Evolutionary conservation across 2,113 vertebrate genomes (phyloP).

Genomic region (Micronycteris hirsuta): DNA sequence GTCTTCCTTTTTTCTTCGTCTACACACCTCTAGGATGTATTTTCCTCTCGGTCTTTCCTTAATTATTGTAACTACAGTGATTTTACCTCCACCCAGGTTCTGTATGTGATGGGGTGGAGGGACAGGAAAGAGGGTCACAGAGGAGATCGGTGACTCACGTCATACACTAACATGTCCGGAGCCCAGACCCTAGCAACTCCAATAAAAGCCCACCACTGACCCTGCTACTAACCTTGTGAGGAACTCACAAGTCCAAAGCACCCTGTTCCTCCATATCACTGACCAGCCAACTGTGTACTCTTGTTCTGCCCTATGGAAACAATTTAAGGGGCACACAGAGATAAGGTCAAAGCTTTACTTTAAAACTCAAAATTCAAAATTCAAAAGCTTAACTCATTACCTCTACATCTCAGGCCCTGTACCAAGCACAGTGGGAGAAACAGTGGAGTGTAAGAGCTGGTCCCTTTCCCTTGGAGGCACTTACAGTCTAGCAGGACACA

Average conservation of each 20-base stretch:
- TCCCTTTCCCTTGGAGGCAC: background rate
- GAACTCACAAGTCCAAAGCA: background rate
- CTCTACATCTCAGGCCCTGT: background rate
- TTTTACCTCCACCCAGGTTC: background rate
- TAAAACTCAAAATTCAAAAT: constrained; percentile 29
- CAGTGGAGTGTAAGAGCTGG: background rate
- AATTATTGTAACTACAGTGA: background rate
- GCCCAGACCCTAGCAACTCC: background rate
- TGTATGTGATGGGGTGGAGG: background rate
- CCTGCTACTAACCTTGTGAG: background rate
- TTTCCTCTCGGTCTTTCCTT: background rate
- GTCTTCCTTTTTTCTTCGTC: background rate
- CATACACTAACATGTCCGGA: background rate
- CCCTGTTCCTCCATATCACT: background rate
- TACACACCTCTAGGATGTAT: background rate
- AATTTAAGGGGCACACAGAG: background rate
- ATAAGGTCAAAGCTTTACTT: background rate
- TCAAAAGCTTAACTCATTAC: background rate
- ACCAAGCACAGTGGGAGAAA: background rate
- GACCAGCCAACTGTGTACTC: background rate
- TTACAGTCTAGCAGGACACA: background rate
- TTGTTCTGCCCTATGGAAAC: background rate
- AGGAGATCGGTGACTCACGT: background rate
- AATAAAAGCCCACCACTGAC: background rate
- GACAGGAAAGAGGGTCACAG: background rate